Evolutionary conservation across 2,113 vertebrate genomes (phyloP), one percentile per base, ranked within the genome.

Genomic region (Sebastes schlegelii): DNA sequence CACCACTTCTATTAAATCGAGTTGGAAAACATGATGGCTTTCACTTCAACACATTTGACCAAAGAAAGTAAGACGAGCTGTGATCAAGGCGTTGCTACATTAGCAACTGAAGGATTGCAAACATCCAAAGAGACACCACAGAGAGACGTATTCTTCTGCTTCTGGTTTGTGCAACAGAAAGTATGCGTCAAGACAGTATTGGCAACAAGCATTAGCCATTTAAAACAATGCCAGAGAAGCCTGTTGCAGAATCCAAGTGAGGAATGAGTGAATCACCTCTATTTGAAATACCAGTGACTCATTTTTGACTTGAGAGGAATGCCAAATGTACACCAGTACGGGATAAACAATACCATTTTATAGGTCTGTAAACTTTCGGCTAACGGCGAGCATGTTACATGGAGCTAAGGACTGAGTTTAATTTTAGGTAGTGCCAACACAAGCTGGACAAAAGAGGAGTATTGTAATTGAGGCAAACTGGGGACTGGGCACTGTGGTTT

Each of bases 251-350:
- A 79, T 78, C 69, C 73, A 26, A 76, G 77, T 45, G 68, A 91
- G 93, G 91, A 92, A 90, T 89, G 83, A 92, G 86, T 93, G 92
- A 94, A 92, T 94, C 92, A 93, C 84, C 84, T 83, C 82, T 67
- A 61, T 82, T 84, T 88, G 79, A 86, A 93, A 91, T 79, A 75
- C 78, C 76, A 74, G 74, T 91, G 92, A 93, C 77, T 93, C 85
- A 93, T 70, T 82, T 83, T 55, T 85, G 77, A 87, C 88, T 91
- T n/a, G 17, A 82, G 76, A 77, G 79, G 84, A 91, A 93, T 85
- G 76, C 77, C 79, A 85, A 90, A 86, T 63, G 70, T 88, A 86
- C 57, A 85, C 84, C 62, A 89, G 72, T 0, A 48, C 9, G 64
- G 34, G 74, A 80, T 75, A 66, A 83, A 81, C 74, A 75, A 61